Conservation (phyloP, 2,113 vertebrate genomes). For the Globicephala melas region DNA sequence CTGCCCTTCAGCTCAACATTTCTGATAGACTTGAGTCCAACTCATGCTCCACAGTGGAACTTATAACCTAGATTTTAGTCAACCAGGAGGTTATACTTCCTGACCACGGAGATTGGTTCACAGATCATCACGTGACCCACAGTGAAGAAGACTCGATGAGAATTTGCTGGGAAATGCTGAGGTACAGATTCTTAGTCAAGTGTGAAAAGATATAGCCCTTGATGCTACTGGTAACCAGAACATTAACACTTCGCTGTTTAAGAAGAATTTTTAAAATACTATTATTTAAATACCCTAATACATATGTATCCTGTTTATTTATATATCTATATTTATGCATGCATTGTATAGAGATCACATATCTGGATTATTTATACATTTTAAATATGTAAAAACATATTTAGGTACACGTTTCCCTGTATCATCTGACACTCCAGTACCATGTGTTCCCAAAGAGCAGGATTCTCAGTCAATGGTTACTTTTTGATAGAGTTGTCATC, state of each 20-base stretch:
- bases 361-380: neutral
- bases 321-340: neutral
- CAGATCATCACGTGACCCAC: rapidly evolving
- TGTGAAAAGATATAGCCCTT: neutral
- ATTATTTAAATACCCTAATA: neutral
- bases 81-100: neutral
- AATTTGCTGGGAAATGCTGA: neutral
- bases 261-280: too few relatives aligned
- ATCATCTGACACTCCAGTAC: neutral
- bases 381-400: neutral
- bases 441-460: neutral
- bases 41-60: neutral
- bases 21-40: neutral
- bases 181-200: neutral
- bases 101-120: neutral
- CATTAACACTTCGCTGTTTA: neutral
- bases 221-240: neutral
- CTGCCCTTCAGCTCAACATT: neutral
- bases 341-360: neutral
- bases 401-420: neutral
- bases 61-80: neutral
- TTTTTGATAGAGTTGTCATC: neutral
- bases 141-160: neutral
- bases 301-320: neutral
- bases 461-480: neutral